These are phyloP conservation scores for Oophaga sylvatica DNA, from an alignment of 2,797 vertebrate species.

Conservation along the genomic window DNA sequence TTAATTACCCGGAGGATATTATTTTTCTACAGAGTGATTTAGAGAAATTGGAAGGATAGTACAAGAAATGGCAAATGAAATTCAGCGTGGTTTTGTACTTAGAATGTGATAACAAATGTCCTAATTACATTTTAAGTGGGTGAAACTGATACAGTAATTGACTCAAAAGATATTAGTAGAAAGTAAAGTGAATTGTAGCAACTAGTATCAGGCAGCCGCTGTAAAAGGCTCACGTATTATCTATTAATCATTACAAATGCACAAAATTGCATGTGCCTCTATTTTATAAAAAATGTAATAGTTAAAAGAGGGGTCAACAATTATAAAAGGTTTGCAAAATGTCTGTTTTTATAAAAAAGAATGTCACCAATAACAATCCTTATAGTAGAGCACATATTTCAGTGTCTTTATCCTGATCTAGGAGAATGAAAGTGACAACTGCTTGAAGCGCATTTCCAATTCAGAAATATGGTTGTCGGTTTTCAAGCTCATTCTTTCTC, in stretches of 20 bases:
- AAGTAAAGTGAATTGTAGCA: background rate
- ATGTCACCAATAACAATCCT: too few relatives aligned
- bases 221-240: background rate
- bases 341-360: background rate
- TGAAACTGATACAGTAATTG: background rate
- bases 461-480: too few relatives aligned
- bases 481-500: too few relatives aligned
- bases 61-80: background rate
- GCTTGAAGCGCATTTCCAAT: too few relatives aligned
- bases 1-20: background rate
- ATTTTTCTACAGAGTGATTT: background rate
- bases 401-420: too few relatives aligned
- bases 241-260: background rate
- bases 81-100: background rate
- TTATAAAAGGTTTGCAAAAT: background rate
- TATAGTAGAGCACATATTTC: too few relatives aligned
- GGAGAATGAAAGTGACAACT: too few relatives aligned
- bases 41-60: background rate
- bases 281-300: background rate
- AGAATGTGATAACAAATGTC: constrained; percentile 12
- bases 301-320: background rate
- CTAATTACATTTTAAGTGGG: constrained; percentile 14
- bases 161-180: background rate
- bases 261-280: background rate
- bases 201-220: background rate